Base-by-base conservation (phyloP, 92 coral and sea anemone species). In the Palythoa grandis region DNA sequence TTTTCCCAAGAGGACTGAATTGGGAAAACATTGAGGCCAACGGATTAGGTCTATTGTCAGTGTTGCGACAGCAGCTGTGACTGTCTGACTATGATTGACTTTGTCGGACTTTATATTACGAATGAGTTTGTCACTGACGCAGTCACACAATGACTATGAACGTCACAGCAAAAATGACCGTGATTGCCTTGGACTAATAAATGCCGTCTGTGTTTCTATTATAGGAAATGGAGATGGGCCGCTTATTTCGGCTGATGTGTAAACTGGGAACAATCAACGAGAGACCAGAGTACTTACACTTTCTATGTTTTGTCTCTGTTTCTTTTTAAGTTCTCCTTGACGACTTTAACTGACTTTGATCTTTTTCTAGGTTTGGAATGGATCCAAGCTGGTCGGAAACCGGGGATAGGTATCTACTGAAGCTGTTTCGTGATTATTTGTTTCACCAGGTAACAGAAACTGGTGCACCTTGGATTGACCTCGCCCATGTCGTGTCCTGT, bases 311-410 rank as follows among this genome's bases (percentile, higher is more conserved):
- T 25, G 54, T 52, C 22, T 19, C 11, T 70, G 13, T 20, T 23
- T 29, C 57, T 77, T 86, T 67, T 57, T 76, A 23, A 24, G 19
- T 9, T 11, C 39, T 20, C 13, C n/a, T 9, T 58, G 39, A 52
- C 68, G 29, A 24, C 7, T 78, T 53, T 13, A 77, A 35, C 14
- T 29, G 40, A 56, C 20, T 24, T 16, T 14, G 23, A 14, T 23
- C 19, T 7, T 29, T 67, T 79, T 87, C 73, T 83, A 96, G 99
- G 89, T 91, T 95, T 72, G 94, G 95, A 10, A 95, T 96, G 97
- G 99, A 96, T 77, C 98, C 96, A 54, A 92, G 94, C 68, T 96
- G 99, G 99, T 91, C 99, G 37, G 99, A 96, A 89, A 96, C 99
- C 50, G 99, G 99, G 66, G 99, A 96, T 86, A 88, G 98, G 37